A percentile compares a stretch with the other conserved stretches of the same genome.
Evolutionary conservation across 2,797 vertebrate species (phyloP).

Genomic region (Tapirus indicus): DNA sequence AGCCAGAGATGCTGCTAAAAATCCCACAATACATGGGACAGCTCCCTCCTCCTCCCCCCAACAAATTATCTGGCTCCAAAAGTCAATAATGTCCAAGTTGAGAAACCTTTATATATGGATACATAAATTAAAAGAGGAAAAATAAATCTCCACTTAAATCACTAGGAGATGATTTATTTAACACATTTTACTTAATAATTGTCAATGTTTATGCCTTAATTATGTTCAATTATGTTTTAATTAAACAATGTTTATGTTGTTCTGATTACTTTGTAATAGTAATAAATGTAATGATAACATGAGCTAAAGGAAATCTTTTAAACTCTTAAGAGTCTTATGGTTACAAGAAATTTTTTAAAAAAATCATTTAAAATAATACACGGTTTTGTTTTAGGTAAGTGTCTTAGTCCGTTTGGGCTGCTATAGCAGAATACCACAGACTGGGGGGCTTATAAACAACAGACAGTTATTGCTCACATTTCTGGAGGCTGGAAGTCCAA

Average conservation of each 20-base stretch:
- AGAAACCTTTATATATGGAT: neutral
- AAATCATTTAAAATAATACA: neutral
- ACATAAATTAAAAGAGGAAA: neutral
- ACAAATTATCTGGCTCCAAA: accelerated
- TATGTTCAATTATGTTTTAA: neutral
- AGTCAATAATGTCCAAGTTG: neutral
- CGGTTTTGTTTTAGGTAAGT: neutral
- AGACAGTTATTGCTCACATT: neutral
- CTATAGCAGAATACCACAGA: no score
- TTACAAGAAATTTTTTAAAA: neutral
- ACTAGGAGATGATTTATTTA: no score
- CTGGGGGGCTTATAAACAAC: no score
- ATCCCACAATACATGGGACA: accelerated
- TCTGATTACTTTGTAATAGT: neutral
- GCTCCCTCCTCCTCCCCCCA: accelerated
- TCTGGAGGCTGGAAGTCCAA: neutral
- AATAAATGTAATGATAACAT: neutral
- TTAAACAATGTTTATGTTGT: neutral
- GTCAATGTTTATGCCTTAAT: neutral
- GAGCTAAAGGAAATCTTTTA: neutral
- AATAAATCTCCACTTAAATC: accelerated
- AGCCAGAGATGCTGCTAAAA: neutral
- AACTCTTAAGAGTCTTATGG: neutral
- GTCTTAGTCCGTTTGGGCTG: neutral
- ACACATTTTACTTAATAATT: neutral